These are phyloP conservation scores for Riparia riparia DNA, from an alignment of 2,113 vertebrate genomes.

Conservation along the genomic window DNA sequence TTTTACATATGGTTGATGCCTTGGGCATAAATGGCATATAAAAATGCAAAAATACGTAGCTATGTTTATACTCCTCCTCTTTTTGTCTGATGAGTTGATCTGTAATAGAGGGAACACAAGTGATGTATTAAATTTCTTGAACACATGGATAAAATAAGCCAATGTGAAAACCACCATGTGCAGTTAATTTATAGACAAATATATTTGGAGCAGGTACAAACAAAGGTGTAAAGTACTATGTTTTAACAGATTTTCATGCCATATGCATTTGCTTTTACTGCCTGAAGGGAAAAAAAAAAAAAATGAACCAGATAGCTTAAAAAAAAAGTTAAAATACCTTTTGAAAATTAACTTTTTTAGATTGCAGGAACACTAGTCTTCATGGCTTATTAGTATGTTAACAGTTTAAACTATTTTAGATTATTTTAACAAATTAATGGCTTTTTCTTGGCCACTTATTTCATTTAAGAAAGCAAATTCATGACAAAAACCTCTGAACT, in stretches of 20 bases:
- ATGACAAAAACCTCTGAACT: not conserved
- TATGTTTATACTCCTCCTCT: not conserved
- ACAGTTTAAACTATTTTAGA: not conserved
- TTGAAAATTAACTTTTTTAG: not conserved
- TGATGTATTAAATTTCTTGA: slow-evolving; percentile 51
- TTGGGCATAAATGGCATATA: not conserved
- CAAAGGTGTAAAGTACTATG: slow-evolving; percentile 73
- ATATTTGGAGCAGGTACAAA: slow-evolving; percentile 75
- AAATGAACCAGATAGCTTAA: not conserved
- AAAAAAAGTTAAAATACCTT: slow-evolving; percentile 53
- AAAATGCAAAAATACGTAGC: not conserved
- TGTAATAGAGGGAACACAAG: slow-evolving; percentile 20
- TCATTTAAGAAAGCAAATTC: not conserved
- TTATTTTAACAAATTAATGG: not conserved
- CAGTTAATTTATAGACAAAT: slow-evolving; percentile 74
- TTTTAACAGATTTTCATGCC: slow-evolving; percentile 74
- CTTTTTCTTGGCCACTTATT: not conserved
- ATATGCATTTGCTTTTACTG: slow-evolving; percentile 71
- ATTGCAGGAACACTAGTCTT: not conserved
- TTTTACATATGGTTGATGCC: not conserved
- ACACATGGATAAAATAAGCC: slow-evolving; percentile 66
- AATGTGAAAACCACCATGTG: slow-evolving; percentile 70
- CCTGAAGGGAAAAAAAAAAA: slow-evolving; percentile 9
- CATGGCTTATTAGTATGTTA: not conserved
- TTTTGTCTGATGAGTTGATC: not conserved